phyloP scores from a whole-genome alignment of 2,888 invertebrate genomes.

The Ophion ellenae region DNA sequence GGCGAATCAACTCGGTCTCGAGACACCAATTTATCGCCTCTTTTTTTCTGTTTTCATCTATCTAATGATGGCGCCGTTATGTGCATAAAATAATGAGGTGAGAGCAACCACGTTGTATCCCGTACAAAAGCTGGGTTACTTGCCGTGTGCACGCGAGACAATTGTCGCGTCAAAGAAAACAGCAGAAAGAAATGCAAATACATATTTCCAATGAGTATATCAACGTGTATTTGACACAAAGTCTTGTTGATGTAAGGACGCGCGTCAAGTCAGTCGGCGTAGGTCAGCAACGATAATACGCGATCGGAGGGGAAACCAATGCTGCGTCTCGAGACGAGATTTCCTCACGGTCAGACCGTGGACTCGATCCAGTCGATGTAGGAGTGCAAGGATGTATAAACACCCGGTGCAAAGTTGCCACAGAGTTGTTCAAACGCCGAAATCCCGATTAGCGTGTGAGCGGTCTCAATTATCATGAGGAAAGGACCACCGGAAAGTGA shows the following conservation, averaged over 20 bases:
- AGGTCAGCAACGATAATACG: not conserved
- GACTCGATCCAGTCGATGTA: slow-evolving; percentile 80
- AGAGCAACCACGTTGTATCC: slow-evolving; percentile 40
- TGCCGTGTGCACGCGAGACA: slow-evolving; percentile 5
- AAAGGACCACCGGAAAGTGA: slow-evolving; percentile 75
- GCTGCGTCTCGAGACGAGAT: not conserved
- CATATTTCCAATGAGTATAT: slow-evolving; percentile 30
- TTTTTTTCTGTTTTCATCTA: slow-evolving; percentile 15
- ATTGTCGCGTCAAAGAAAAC: slow-evolving; percentile 15
- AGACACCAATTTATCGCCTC: not conserved
- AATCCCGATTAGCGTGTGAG: slow-evolving; percentile 74
- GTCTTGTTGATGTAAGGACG: not conserved
- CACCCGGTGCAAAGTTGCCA: slow-evolving; percentile 74
- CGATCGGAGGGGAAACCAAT: not conserved
- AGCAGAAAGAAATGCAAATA: slow-evolving; percentile 39
- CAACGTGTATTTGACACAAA: not conserved
- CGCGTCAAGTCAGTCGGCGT: not conserved
- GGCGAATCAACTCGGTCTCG: slow-evolving; percentile 2
- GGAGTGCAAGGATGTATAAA: slow-evolving; percentile 76
- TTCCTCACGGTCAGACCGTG: slow-evolving; percentile 73
- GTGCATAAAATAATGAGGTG: slow-evolving; percentile 7
- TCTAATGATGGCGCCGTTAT: not conserved
- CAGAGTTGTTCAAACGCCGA: slow-evolving; percentile 79
- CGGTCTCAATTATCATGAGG: slow-evolving; percentile 68
- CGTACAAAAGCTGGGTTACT: slow-evolving; percentile 47